Base-by-base conservation (phyloP, 1,140 invertebrate genomes). In the Drosophila navojoa region DNA sequence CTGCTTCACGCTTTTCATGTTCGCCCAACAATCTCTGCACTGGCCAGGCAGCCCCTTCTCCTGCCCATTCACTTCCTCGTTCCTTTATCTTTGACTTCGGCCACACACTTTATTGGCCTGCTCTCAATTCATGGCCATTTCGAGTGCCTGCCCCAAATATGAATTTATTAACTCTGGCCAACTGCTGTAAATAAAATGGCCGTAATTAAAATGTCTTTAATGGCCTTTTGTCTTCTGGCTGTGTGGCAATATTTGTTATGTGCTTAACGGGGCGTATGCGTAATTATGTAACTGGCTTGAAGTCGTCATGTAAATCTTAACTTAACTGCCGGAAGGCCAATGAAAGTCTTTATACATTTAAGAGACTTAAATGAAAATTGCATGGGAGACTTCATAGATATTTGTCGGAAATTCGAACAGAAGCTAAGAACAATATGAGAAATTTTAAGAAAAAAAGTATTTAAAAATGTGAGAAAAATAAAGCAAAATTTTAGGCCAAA, bases 1-100 rank as follows among this genome's bases (percentile, higher is more conserved):
- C 72, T 69, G 69, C 44, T 79, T 82, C 84, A 87, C 84, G 84
- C 84, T 87, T 87, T 79, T 75, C 72, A 71, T 87, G 82, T 81
- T 82, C 47, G 32, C 58, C 40, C 38, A 45, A 10, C 35, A 22
- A 11, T 32, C 32, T 32, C 27, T 32, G 5, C 32, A 10, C 32
- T 32, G n/a, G n/a, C n/a, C n/a, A n/a, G n/a, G n/a, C n/a, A n/a
- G 2, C 9, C 7, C 16, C 76, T 5, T 11, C 10, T 25, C 11
- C 10, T 5, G 4, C 11, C 15, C 44, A 29, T 44, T 47, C 47
- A 52, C 45, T 71, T 11, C 35, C 52, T 54, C 27, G 3, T 62
- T 29, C 40, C 11, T 54, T 47, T 25, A 52, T 72, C 69, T 52
- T 77, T 64, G 15, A 22, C 19, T 16, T 22, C 44, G 45, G 62